phyloP scores from a whole-genome alignment of 2,888 invertebrate species.

The Euplexia lucipara region DNA sequence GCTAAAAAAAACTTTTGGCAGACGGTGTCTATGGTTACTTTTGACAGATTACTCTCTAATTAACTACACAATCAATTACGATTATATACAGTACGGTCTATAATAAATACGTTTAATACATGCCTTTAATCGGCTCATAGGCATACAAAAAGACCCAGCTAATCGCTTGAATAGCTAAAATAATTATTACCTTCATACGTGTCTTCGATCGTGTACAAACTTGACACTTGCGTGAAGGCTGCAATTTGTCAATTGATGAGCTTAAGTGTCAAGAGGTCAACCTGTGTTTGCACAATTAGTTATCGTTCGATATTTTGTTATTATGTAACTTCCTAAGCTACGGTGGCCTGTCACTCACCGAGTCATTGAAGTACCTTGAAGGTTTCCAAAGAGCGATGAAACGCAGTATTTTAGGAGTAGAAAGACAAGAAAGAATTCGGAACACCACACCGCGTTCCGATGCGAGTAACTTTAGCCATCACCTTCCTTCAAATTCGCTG shows the following conservation, averaged over 20 bases:
- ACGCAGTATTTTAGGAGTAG: no score
- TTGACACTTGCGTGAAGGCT: conserved; percentile 56
- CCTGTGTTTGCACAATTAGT: conserved; percentile 66
- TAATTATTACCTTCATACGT: conserved; percentile 15
- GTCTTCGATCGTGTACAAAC: conserved; percentile 32
- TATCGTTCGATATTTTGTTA: conserved; percentile 33
- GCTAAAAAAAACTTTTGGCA: no score
- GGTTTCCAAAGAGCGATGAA: no score
- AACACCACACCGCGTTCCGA: no score
- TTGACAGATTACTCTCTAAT: conserved; percentile 14
- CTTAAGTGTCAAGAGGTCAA: conserved; percentile 59
- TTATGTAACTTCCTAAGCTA: conserved; percentile 11
- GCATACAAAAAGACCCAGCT: conserved; percentile 26
- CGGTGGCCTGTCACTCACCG: background rate
- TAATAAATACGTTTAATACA: background rate
- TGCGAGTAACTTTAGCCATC: no score
- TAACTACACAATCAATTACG: conserved; percentile 2
- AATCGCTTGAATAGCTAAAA: conserved; percentile 17
- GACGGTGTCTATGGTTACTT: background rate
- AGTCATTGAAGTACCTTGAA: no score
- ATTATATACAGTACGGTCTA: background rate
- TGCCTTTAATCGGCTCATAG: conserved; percentile 5
- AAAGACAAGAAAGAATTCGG: no score
- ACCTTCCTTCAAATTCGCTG: no score
- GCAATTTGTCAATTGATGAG: conserved; percentile 65